These are phyloP conservation scores for Tetranychus truncatus DNA, from an alignment of 2,888 invertebrate genomes.

Conservation along the genomic window DNA sequence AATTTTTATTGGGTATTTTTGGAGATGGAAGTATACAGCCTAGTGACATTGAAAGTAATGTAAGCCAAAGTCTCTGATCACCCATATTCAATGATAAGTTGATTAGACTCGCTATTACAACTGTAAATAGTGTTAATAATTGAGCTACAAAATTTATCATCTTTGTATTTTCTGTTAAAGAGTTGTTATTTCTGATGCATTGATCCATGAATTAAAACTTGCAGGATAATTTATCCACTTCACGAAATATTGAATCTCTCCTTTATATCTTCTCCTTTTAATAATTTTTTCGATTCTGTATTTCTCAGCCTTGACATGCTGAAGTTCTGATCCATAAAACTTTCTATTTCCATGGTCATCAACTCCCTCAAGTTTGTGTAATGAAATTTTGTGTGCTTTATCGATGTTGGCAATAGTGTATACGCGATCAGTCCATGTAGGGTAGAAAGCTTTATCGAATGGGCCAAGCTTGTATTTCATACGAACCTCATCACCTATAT, in stretches of 20 bases:
- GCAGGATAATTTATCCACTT: constrained; percentile 12
- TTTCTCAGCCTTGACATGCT: neutral
- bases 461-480: no score
- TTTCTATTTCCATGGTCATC: no score
- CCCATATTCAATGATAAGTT: neutral
- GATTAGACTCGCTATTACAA: no score
- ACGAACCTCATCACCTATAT: no score
- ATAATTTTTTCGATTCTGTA: constrained; percentile 13
- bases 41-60: neutral
- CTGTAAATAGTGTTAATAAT: no score
- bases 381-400: no score
- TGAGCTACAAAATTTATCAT: no score
- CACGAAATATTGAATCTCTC: constrained; percentile 1
- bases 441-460: no score
- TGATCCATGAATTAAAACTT: constrained; percentile 10
- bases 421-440: no score
- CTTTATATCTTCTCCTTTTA: neutral
- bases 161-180: neutral
- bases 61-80: neutral
- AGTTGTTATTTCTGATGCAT: neutral
- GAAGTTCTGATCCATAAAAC: constrained; percentile 10
- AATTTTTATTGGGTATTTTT: neutral
- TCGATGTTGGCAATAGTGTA: no score
- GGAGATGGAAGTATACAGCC: constrained; percentile 13
- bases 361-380: no score